phyloP scores from a whole-genome alignment of 1,140 invertebrate genomes.

The Leptinotarsa defecta region DNA sequence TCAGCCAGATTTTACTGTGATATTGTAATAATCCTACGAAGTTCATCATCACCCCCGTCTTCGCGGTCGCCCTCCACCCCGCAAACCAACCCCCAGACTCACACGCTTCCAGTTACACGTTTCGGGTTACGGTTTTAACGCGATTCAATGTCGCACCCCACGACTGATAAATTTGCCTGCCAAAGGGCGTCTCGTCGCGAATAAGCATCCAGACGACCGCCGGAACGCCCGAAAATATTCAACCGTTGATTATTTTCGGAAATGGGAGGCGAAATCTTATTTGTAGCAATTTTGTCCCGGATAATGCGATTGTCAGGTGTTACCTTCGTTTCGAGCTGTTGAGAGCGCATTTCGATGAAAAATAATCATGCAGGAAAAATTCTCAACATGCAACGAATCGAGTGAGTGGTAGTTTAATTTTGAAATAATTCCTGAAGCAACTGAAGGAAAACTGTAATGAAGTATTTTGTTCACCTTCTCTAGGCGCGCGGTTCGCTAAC shows the following conservation, averaged over 20 bases:
- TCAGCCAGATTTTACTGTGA: too few species aligned
- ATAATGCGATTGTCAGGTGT: constrained; percentile 17
- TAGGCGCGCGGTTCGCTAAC: too few species aligned
- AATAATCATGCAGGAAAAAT: not conserved
- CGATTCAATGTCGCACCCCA: constrained; percentile 33
- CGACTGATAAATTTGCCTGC: constrained; percentile 25
- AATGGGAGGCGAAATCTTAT: constrained; percentile 42
- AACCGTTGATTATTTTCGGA: constrained; percentile 35
- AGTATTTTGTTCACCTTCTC: too few species aligned
- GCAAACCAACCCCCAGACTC: constrained; percentile 17
- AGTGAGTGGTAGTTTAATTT: too few species aligned
- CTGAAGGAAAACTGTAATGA: too few species aligned
- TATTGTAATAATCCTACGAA: too few species aligned
- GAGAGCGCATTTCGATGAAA: not conserved
- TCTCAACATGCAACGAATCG: too few species aligned
- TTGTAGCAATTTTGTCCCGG: constrained; percentile 24
- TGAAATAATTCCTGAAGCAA: too few species aligned
- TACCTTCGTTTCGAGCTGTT: not conserved
- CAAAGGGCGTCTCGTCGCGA: constrained; percentile 33
- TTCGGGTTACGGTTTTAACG: constrained; percentile 24
- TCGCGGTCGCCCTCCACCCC: constrained; percentile 19
- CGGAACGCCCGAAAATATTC: constrained; percentile 38
- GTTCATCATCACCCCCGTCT: too few species aligned
- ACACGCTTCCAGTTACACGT: constrained; percentile 25
- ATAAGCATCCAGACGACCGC: constrained; percentile 22